Percentiles rank a stretch among this genome's conserved stretches.
Conservation (phyloP, 1,140 invertebrate genomes). For the Pollicipes pollicipes region DNA sequence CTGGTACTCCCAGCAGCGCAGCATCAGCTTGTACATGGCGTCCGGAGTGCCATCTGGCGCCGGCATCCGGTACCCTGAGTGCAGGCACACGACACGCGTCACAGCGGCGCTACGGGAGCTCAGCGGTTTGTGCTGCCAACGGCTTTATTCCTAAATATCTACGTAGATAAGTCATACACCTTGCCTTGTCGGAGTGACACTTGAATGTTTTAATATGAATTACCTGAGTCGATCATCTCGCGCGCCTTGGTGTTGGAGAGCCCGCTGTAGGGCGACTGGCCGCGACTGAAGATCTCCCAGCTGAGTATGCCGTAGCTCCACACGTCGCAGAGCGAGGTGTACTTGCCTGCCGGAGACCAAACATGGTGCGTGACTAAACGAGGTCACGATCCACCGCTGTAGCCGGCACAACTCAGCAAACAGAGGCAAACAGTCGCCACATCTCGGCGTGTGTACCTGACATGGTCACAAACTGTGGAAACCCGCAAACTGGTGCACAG, state of each 20-base stretch:
- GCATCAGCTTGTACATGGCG: constrained; percentile 76
- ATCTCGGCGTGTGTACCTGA: too few relatives aligned
- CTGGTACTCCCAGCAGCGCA: constrained; percentile 82
- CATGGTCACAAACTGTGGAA: too few relatives aligned
- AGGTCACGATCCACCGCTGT: too few relatives aligned
- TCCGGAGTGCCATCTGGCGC: constrained; percentile 70
- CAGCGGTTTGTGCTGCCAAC: too few relatives aligned
- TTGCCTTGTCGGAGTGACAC: too few relatives aligned
- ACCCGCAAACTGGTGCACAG: too few relatives aligned
- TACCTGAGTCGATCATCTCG: constrained; percentile 83
- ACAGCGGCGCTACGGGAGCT: too few relatives aligned
- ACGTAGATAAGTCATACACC: too few relatives aligned
- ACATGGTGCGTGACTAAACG: neutral
- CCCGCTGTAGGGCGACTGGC: constrained; percentile 82
- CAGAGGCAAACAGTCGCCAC: too few relatives aligned
- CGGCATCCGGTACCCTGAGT: constrained; percentile 74
- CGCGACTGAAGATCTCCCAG: constrained; percentile 93
- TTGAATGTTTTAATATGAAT: constrained; percentile 10
- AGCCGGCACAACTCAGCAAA: neutral
- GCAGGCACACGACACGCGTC: too few relatives aligned
- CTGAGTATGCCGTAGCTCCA: constrained; percentile 93
- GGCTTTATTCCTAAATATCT: too few relatives aligned
- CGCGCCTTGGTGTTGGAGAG: constrained; percentile 77
- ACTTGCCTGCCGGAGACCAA: constrained; percentile 48
- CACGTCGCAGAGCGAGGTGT: constrained; percentile 93